These are phyloP conservation scores for Pheosia tremula DNA, from an alignment of 2,888 invertebrate species.

Conservation along the genomic window DNA sequence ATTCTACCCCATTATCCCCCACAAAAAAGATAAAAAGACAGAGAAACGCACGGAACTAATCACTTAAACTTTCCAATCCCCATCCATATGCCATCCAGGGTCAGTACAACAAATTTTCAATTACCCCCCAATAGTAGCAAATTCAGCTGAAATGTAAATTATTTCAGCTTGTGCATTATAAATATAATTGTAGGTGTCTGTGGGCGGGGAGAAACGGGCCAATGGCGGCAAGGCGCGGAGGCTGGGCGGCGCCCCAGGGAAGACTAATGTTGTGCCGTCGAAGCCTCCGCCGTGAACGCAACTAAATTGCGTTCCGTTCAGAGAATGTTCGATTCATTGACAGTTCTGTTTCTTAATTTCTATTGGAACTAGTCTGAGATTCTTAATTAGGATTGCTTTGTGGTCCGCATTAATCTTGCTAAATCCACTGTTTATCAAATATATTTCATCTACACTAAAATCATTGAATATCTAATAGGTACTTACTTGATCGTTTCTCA, in stretches of 20 bases:
- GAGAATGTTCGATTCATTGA: conserved; percentile 23
- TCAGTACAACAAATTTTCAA: conserved; percentile 85
- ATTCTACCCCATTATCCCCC: neutral
- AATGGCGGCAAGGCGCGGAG: conserved; percentile 60
- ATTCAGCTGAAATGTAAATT: conserved; percentile 84
- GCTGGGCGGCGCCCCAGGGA: conserved; percentile 72
- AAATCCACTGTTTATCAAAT: too few species aligned
- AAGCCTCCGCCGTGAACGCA: conserved; percentile 73
- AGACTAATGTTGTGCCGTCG: conserved; percentile 79
- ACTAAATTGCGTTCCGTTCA: conserved; percentile 35
- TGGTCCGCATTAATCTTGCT: too few species aligned
- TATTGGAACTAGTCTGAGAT: neutral
- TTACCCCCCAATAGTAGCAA: conserved; percentile 80
- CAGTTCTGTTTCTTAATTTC: neutral
- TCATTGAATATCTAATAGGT: too few species aligned
- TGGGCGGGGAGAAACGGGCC: conserved; percentile 70
- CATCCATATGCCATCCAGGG: conserved; percentile 67
- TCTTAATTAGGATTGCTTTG: neutral
- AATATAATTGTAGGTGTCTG: conserved; percentile 82
- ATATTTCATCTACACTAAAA: too few species aligned
- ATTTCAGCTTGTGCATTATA: conserved; percentile 82
- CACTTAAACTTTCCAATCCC: conserved; percentile 58
- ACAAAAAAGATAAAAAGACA: conserved; percentile 17
- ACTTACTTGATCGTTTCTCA: too few species aligned
- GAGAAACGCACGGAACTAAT: conserved; percentile 58